Evolutionary conservation across 2,888 invertebrate genomes (phyloP).

Genomic region (Zhengitettix transpicula): DNA sequence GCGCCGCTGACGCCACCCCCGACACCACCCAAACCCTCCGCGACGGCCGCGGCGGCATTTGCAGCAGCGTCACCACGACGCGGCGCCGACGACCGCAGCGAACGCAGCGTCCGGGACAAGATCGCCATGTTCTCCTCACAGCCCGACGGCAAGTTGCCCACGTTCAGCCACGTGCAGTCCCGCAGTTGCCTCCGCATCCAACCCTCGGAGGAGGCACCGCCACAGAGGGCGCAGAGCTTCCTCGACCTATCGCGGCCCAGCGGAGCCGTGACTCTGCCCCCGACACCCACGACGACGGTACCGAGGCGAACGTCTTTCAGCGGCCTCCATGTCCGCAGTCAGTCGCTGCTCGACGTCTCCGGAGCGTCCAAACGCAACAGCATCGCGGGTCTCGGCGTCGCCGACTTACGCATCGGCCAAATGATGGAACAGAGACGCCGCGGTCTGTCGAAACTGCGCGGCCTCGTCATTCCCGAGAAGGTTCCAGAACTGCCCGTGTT

Average conservation of each 20-base stretch:
- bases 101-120: slow-evolving; percentile 68
- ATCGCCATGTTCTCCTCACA: slow-evolving; percentile 63
- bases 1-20: not conserved
- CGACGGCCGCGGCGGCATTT: not conserved
- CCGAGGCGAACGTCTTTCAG: not conserved
- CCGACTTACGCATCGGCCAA: slow-evolving; percentile 41
- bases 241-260: not conserved
- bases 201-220: too few relatives aligned
- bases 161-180: too few relatives aligned
- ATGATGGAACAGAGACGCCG: slow-evolving; percentile 66
- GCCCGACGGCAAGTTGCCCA: slow-evolving; percentile 1
- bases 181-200: too few relatives aligned
- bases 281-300: not conserved
- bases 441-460: slow-evolving; percentile 68
- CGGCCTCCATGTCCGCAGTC: slow-evolving; percentile 29
- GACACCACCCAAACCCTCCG: slow-evolving; percentile 2
- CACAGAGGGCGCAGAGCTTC: not conserved
- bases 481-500: slow-evolving; percentile 27
- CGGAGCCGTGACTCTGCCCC: not conserved
- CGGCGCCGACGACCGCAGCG: slow-evolving; percentile 56
- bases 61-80: slow-evolving; percentile 19
- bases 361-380: slow-evolving; percentile 3
- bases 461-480: slow-evolving; percentile 73
- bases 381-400: slow-evolving; percentile 15
- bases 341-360: slow-evolving; percentile 30